Percentiles rank a stretch among this genome's conserved stretches.
These are phyloP conservation scores for Nothocercus julius DNA, from an alignment of 2,113 vertebrate species.

Conservation along the genomic window DNA sequence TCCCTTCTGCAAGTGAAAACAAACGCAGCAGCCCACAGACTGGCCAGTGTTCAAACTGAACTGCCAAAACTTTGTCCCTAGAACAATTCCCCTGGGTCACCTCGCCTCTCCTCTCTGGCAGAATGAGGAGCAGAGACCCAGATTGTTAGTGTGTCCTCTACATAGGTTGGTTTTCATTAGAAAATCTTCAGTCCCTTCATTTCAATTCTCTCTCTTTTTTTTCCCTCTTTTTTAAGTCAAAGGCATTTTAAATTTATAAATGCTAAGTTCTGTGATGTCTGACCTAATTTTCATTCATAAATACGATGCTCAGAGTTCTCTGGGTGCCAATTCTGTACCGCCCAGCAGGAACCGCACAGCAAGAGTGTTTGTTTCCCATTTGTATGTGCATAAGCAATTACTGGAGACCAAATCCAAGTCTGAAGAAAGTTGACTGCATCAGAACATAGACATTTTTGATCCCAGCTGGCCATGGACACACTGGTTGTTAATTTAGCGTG, in stretches of 20 bases:
- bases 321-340: background rate
- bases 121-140: background rate
- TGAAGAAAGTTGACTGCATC: slow-evolving; percentile 14
- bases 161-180: background rate
- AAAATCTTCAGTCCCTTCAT: background rate
- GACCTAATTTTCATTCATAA: background rate
- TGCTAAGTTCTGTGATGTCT: background rate
- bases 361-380: background rate
- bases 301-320: background rate
- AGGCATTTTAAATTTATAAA: background rate
- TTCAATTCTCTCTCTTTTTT: background rate
- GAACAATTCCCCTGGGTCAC: background rate
- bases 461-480: background rate
- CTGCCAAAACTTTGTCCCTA: background rate
- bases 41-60: background rate
- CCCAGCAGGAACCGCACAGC: background rate
- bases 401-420: background rate
- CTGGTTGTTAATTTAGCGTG: background rate
- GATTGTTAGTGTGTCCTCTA: background rate
- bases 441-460: background rate
- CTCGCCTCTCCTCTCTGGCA: background rate
- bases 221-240: background rate
- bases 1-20: background rate
- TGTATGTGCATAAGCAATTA: background rate
- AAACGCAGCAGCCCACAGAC: background rate